Evolutionary conservation across 2,113 vertebrate genomes (phyloP), one percentile per base, ranked within the genome.

Genomic region (Uropsilus gracilis): DNA sequence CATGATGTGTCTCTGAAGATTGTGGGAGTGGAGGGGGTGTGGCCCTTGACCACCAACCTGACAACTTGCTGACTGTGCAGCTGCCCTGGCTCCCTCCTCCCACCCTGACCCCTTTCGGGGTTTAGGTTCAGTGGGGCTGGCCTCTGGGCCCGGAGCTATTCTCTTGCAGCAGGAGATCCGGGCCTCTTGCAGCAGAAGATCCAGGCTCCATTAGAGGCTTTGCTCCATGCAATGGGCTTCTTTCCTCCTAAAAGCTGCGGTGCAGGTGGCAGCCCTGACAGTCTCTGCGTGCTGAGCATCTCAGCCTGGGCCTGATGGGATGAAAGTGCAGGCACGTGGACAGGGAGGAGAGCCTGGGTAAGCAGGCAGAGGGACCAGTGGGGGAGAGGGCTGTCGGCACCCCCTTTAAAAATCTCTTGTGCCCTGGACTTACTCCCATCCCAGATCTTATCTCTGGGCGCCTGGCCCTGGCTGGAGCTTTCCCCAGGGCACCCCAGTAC

Each of bases 401-500:
- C 75, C 75, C 30, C 17, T 92, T 93, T 77, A 34, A 95, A 95
- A 22, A 37, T 63, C 78, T 16, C 32, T 55, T 39, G n/a, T 64
- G 72, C 59, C 77, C 89, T 42, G 37, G 77, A 42, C 68, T 89
- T 53, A 57, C 55, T 91, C 75, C 66, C 86, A 59, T 53, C 61
- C 69, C 82, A 78, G 95, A 96, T 97, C 61, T 96, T 97, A 97
- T 97, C 97, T 96, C 72, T 63, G 64, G 72, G 91, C 94, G 80
- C 82, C 82, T 90, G 81, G 48, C 73, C 85, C 88, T 10, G 22
- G 85, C 75, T 61, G 42, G 81, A 68, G 84, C 44, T 90, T 77
- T 80, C 59, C 85, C 42, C 5, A 4, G 30, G 68, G 34, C 61
- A 87, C 84, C 89, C 73, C 48, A 10, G 93, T 20, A 73, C 44